Percentiles rank a stretch among this genome's conserved stretches.
Evolutionary conservation across 2,113 vertebrate genomes (phyloP).

Genomic region (Psephotus haematonotus): DNA sequence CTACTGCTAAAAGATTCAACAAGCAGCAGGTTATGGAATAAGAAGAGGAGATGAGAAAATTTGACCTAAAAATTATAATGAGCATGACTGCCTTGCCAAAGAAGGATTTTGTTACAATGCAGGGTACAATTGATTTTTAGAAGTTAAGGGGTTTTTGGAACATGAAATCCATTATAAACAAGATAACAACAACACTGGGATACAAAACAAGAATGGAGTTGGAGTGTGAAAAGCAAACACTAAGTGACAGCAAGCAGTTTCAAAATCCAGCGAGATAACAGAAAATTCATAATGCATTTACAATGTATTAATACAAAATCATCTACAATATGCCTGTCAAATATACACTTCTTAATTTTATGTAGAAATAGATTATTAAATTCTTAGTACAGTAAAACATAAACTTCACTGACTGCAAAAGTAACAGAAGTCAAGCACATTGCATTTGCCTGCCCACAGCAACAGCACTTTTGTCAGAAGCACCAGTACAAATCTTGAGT

Average conservation of each 20-base stretch:
- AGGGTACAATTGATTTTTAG: neutral
- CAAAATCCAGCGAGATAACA: slow-evolving; percentile 10
- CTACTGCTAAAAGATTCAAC: neutral
- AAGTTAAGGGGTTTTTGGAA: neutral
- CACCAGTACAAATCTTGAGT: slow-evolving; percentile 30
- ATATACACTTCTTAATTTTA: neutral
- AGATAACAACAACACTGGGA: neutral
- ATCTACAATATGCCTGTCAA: slow-evolving; percentile 18
- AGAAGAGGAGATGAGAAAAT: neutral
- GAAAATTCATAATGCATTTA: slow-evolving; percentile 40
- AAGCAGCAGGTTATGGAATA: slow-evolving; percentile 2
- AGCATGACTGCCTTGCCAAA: neutral
- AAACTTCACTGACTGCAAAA: slow-evolving; percentile 41
- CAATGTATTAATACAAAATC: slow-evolving; percentile 31
- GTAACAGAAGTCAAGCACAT: slow-evolving; percentile 23
- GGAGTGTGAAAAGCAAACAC: neutral
- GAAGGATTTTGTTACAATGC: neutral
- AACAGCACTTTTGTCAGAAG: slow-evolving; percentile 53
- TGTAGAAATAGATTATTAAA: slow-evolving; percentile 26
- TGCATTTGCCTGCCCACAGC: slow-evolving; percentile 54
- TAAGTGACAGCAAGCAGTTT: slow-evolving; percentile 25
- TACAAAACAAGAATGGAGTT: slow-evolving; percentile 1
- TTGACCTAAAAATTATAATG: neutral
- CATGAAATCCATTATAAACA: neutral
- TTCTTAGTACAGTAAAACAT: neutral